Evolutionary conservation across 1,140 invertebrate genomes (phyloP), one percentile per base, ranked within the genome.

Genomic region (Ectropis grisescens): DNA sequence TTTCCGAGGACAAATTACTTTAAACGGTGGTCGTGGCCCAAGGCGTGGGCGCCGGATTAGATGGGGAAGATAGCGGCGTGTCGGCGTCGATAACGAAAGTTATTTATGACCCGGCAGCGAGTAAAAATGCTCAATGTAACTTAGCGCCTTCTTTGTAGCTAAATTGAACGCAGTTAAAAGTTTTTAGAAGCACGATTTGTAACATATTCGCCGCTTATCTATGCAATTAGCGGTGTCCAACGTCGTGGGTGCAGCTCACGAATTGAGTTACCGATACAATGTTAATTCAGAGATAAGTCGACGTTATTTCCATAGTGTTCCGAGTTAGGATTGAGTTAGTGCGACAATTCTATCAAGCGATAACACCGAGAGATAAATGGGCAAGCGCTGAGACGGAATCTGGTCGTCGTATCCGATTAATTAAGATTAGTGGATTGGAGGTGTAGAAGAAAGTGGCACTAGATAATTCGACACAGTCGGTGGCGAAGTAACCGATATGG

Each of bases 401-500:
- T 13, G n/a, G n/a, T 8, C 19, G 8, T 29, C 31, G 23, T 23
- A 34, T 34, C 16, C 23, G 23, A 24, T 26, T 26, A 32, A 33
- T 33, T 32, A 31, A 33, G 11, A 13, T 13, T 29, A 25, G 11
- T 14, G 3, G 16, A n/a, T n/a, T 8, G 16, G 8, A 19, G 3
- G 16, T 19, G 16, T 19, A 19, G 8, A 19, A 19, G 16, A 19
- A 31, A 22, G n/a, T 13, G 11, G 31, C 11, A 34, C 15, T 9
- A 26, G 38, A 35, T 42, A 47, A 46, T 47, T 37, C 32, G 29
- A 42, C 28, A 36, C 38, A 36, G 19, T 33, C 41, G 38, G 42
- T 39, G 41, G 48, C 39, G 35, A 35, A 40, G 51, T 49, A 66
- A 59, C 39, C 47, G 54, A 62, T 55, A 54, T 27, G 16, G 41